phyloP scores from a whole-genome alignment of 2,797 vertebrate genomes.

The Falco columbarius region DNA sequence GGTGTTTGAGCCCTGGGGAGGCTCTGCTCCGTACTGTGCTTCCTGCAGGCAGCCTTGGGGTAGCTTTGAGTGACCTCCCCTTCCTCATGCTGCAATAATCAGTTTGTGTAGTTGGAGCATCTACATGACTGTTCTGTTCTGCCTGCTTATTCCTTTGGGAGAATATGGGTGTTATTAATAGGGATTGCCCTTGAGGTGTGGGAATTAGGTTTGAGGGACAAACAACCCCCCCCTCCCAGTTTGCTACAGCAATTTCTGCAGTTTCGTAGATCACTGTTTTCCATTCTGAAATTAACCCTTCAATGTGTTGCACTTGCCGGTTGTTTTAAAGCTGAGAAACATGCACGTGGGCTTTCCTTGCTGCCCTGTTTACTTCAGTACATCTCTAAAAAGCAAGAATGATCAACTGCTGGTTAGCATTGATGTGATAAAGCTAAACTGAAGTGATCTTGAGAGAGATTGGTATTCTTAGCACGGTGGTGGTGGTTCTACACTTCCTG shows the following conservation, averaged over 20 bases:
- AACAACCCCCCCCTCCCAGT: neutral
- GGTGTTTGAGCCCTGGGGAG: neutral
- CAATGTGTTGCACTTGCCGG: neutral
- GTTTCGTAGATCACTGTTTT: neutral
- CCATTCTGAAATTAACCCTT: neutral
- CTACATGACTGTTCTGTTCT: neutral
- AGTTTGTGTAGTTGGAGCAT: neutral
- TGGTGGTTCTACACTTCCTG: fast-evolving
- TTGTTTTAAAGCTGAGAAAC: neutral
- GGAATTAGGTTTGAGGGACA: neutral
- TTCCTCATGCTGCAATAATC: neutral
- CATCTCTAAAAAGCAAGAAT: neutral
- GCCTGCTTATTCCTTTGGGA: neutral
- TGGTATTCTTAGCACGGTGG: neutral
- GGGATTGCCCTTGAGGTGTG: neutral
- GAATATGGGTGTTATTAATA: neutral
- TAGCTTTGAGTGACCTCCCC: neutral
- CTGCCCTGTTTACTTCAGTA: neutral
- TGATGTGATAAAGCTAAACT: neutral
- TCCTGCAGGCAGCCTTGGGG: neutral
- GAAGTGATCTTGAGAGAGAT: neutral
- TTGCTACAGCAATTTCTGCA: neutral
- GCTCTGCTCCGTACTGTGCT: neutral
- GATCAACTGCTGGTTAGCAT: neutral
- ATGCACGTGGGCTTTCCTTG: neutral